Evolutionary conservation across 1,140 invertebrate genomes (phyloP), one percentile per base, ranked within the genome.

Genomic region (Trichoplusia ni): DNA sequence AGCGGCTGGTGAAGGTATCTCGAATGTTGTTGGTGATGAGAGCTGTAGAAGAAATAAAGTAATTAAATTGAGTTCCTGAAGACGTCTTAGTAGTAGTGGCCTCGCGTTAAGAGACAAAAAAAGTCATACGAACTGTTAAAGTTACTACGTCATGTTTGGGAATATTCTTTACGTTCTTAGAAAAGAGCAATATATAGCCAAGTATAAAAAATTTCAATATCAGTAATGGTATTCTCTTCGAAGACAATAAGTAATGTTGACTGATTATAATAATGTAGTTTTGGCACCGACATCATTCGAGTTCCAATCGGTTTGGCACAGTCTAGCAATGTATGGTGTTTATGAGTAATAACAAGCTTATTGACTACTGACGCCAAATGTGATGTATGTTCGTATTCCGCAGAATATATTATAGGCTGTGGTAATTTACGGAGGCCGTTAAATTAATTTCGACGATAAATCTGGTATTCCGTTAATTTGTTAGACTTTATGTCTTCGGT

Each of bases 1-100:
- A 9, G 83, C 69, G 4, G 86, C 79, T 14, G 85, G 82, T 19
- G 74, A 60, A 16, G 83, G 82, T 27, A 86, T 73, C 68, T 84
- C 81, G 64, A 82, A 86, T 16, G 74, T 77, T 21, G 79, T 81
- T 16, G 79, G 79, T 37, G 70, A 44, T 16, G 64, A 60, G 23
- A 72, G 35, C 81, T 83, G 74, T 13, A 71, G 65, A 66, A 21
- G 27, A 61, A 49, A 54, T 31, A 33, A 58, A 27, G n/a, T 8
- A 3, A 6, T 27, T 23, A 4, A n/a, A 14, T 29, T 16, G 0
- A 44, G 9, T 13, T 2, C 19, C n/a, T 21, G 18, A 40, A 9
- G n/a, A n/a, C n/a, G n/a, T n/a, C n/a, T n/a, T n/a, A n/a, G n/a
- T n/a, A n/a, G n/a, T n/a, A n/a, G n/a, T n/a, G n/a, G n/a, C n/a